Evolutionary conservation across 2,888 invertebrate genomes (phyloP).

Genomic region (Tetranychus piercei): DNA sequence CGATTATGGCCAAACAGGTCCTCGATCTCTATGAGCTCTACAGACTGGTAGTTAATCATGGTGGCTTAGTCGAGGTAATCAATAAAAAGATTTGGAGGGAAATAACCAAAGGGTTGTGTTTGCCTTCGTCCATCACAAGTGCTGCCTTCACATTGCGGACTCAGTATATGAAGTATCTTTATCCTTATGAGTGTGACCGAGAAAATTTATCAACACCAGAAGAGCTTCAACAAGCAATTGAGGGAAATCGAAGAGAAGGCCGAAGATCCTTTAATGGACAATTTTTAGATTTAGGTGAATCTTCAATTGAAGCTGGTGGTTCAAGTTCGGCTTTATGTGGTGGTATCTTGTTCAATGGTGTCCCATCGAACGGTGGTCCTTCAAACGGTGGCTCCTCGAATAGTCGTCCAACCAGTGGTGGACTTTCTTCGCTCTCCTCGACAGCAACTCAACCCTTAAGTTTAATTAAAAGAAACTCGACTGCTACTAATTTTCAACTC

Average conservation of each 20-base stretch:
- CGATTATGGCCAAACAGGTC: constrained; percentile 99
- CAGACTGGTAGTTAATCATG: constrained; percentile 88
- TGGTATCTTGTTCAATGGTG: not conserved
- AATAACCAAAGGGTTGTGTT: constrained; percentile 95
- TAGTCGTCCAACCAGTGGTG: not conserved
- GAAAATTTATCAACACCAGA: constrained; percentile 74
- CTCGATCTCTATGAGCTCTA: constrained; percentile 91
- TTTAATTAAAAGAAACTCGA: not conserved
- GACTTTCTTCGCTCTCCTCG: not conserved
- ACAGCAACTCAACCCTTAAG: constrained; percentile 7
- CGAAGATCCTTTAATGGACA: constrained; percentile 70
- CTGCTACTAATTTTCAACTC: not conserved
- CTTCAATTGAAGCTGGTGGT: not conserved
- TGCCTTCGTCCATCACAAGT: constrained; percentile 94
- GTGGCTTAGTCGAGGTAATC: constrained; percentile 96
- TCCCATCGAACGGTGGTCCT: too few species aligned
- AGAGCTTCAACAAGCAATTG: constrained; percentile 90
- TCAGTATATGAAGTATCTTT: constrained; percentile 99
- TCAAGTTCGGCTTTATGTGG: not conserved
- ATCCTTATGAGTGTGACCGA: constrained; percentile 95
- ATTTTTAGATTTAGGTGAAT: constrained; percentile 32
- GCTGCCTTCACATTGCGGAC: constrained; percentile 96
- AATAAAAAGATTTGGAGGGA: constrained; percentile 99
- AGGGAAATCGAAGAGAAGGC: constrained; percentile 91
- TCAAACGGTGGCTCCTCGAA: not conserved